A percentile compares a stretch with the other conserved stretches of the same genome.
Evolutionary conservation across 2,797 vertebrate species (phyloP).

Genomic region (Anguilla pacifica): DNA sequence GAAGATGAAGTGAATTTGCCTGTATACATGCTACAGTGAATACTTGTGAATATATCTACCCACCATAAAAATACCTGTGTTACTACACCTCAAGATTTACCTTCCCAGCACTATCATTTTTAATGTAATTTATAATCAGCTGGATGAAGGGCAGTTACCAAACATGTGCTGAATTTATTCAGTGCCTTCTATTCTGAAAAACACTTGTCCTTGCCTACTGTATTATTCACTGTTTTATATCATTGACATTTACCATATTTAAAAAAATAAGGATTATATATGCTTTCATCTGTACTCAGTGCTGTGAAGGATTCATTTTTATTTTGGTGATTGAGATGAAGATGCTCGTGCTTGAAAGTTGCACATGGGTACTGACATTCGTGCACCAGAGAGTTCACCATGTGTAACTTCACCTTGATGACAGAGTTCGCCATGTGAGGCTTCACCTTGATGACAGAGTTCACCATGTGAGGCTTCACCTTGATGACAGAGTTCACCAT

Average conservation of each 20-base stretch:
- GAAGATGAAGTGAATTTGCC: background rate
- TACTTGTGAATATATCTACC: background rate
- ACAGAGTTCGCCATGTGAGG: background rate
- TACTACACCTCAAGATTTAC: background rate
- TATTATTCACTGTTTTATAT: background rate
- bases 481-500: background rate
- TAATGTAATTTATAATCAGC: background rate
- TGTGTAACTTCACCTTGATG: background rate
- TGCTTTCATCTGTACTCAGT: background rate
- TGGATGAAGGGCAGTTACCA: background rate
- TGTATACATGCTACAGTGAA: background rate
- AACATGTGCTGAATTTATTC: background rate
- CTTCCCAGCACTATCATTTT: background rate
- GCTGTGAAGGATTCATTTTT: background rate
- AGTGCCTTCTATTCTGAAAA: background rate
- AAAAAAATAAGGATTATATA: background rate
- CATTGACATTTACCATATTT: background rate
- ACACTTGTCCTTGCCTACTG: background rate
- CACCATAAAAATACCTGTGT: background rate
- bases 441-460: background rate
- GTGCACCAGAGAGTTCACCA: background rate
- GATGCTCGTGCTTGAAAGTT: background rate
- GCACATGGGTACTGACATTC: background rate
- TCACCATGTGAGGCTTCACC: background rate
- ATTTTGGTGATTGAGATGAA: background rate